Conservation (phyloP, 2,113 vertebrate species). For the Martes martes region DNA sequence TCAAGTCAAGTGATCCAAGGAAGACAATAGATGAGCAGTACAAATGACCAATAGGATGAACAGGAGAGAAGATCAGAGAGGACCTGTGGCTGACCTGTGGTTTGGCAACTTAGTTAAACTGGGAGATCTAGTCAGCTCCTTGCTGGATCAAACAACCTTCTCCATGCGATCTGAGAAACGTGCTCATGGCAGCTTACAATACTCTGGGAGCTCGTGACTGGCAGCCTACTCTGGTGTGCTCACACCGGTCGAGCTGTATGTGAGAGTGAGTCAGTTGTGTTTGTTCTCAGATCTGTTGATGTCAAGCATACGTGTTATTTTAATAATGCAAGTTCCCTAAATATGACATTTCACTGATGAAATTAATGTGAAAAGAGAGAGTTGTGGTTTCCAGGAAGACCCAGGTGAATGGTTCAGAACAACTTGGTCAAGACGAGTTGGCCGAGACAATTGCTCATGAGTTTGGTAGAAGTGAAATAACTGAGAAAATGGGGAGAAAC, state of each 20-base stretch:
- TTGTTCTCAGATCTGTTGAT: neutral
- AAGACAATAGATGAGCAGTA: neutral
- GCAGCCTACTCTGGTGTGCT: neutral
- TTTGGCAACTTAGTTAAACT: neutral
- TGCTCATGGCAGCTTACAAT: neutral
- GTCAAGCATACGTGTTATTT: neutral
- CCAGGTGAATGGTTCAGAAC: neutral
- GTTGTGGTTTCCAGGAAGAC: neutral
- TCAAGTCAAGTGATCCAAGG: neutral
- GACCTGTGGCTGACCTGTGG: neutral
- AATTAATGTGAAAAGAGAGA: neutral
- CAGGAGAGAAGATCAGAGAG: neutral
- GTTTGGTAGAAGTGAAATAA: neutral
- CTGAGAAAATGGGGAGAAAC: neutral
- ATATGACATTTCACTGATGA: neutral
- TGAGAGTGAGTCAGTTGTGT: neutral
- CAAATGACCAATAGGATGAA: neutral
- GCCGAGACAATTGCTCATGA: neutral
- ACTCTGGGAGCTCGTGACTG: rapidly evolving
- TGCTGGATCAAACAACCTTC: neutral
- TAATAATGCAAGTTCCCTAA: neutral
- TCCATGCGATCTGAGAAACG: neutral
- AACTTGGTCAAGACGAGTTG: neutral
- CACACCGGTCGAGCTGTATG: neutral
- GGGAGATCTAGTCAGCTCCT: neutral